Evolutionary conservation across 2,113 vertebrate genomes (phyloP), one percentile per base, ranked within the genome.

Genomic region (Phasianus colchicus): DNA sequence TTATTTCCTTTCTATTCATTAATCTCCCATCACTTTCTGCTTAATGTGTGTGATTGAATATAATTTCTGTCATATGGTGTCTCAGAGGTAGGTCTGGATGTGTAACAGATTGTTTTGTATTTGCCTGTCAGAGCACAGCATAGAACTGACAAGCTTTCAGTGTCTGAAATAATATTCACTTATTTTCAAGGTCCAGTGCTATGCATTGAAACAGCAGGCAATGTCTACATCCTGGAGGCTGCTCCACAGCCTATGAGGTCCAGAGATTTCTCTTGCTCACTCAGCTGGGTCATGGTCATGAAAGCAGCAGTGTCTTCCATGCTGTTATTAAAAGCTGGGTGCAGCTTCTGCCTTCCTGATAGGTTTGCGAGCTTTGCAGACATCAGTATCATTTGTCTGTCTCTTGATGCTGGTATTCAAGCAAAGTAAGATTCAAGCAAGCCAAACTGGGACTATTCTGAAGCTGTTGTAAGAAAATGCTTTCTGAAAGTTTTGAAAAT

Each of bases 201-300:
- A 29, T n/a, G 42, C 38, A 12, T 58, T 66, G 2, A 2, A 27
- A 38, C 40, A 91, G 45, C 30, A 54, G 21, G 30, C 6, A 55
- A 5, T 4, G 5, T 20, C 40, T 38, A 0, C 70, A 34, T 76
- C 63, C 58, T 79, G 11, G 24, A 65, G 55, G 11, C n/a, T 80
- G 45, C 8, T 34, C 8, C 3, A 17, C 8, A 9, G 30, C 14
- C 42, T 32, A 0, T 4, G 12, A 38, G 75, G 21, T 54, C 24
- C 75, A 42, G 15, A 63, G 17, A 7, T 3, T 5, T 15, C 27
- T 40, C 9, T 30, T 71, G 27, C 17, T 86, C 7, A 4, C 60
- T 75, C 54, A 27, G 10, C 34, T 72, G 29, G 34, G 30, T 32
- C 63, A 34, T 11, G 36, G 2, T 50, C 7, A 17, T 24, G n/a